These are phyloP conservation scores for Melozone crissalis DNA, from an alignment of 2,113 vertebrate species.

Conservation along the genomic window DNA sequence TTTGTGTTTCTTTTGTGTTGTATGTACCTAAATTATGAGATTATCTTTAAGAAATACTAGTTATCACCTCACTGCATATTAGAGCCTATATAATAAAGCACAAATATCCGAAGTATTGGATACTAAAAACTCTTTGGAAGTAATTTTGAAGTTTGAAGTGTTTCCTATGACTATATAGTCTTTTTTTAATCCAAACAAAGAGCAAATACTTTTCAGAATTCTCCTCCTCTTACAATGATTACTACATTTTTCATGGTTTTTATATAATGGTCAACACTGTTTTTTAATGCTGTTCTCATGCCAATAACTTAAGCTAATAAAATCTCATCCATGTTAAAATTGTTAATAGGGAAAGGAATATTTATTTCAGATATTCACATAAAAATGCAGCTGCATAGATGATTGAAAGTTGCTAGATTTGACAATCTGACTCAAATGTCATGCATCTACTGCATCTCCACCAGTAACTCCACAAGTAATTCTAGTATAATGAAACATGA, in stretches of 20 bases:
- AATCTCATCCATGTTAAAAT: neutral
- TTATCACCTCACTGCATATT: neutral
- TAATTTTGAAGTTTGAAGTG: neutral
- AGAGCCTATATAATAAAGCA: neutral
- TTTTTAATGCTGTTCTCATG: neutral
- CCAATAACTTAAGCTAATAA: neutral
- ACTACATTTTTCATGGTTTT: neutral
- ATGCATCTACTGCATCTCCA: neutral
- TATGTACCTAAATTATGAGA: neutral
- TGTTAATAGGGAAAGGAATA: neutral
- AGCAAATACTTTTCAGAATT: neutral
- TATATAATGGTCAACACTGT: accelerated
- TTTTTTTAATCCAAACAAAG: neutral
- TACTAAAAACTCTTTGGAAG: neutral
- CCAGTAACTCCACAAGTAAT: neutral
- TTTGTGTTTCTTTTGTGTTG: neutral
- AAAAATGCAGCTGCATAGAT: neutral
- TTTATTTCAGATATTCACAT: neutral
- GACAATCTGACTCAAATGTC: neutral
- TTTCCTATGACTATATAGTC: neutral
- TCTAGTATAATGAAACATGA: neutral
- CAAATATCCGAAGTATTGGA: neutral
- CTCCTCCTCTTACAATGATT: neutral
- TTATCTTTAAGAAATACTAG: neutral
- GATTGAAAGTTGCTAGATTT: neutral